Percentiles rank a stretch among this genome's conserved stretches.
Evolutionary conservation across 1,140 invertebrate genomes (phyloP).

Genomic region (Eriosoma lanigerum): DNA sequence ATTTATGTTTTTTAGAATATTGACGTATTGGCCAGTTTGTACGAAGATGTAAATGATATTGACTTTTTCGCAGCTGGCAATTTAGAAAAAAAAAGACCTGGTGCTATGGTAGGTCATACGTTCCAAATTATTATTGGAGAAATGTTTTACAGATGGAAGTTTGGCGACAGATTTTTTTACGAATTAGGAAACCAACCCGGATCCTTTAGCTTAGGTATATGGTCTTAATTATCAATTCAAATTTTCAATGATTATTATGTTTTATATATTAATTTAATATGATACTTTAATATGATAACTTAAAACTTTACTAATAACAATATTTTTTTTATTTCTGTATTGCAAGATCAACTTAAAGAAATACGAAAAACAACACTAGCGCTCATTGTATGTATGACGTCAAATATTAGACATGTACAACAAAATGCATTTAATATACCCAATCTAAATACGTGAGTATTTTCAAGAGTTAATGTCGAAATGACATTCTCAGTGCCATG

Average conservation of each 20-base stretch:
- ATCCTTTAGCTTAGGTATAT: constrained; percentile 73
- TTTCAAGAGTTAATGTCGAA: too few relatives aligned
- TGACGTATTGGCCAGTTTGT: constrained; percentile 59
- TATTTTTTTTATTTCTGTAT: background rate
- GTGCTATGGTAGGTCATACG: constrained; percentile 81
- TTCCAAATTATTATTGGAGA: constrained; percentile 86
- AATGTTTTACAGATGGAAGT: constrained; percentile 81
- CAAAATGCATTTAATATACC: background rate
- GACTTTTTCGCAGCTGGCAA: constrained; percentile 91
- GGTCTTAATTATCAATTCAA: too few relatives aligned
- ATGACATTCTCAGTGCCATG: too few relatives aligned
- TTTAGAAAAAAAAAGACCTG: constrained; percentile 77
- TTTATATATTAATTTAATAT: too few relatives aligned
- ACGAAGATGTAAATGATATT: constrained; percentile 78
- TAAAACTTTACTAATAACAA: too few relatives aligned
- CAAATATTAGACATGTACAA: constrained; percentile 4
- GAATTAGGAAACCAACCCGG: constrained; percentile 69
- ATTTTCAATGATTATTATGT: too few relatives aligned
- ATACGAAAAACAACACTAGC: constrained; percentile 16
- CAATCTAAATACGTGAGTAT: background rate
- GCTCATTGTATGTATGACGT: background rate
- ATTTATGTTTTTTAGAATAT: constrained; percentile 40
- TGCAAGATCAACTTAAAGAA: constrained; percentile 14
- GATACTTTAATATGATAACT: background rate
- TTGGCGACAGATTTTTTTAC: constrained; percentile 81